Evolutionary conservation across 2,888 invertebrate genomes (phyloP), one percentile per base, ranked within the genome.

Genomic region (Antitype chi): DNA sequence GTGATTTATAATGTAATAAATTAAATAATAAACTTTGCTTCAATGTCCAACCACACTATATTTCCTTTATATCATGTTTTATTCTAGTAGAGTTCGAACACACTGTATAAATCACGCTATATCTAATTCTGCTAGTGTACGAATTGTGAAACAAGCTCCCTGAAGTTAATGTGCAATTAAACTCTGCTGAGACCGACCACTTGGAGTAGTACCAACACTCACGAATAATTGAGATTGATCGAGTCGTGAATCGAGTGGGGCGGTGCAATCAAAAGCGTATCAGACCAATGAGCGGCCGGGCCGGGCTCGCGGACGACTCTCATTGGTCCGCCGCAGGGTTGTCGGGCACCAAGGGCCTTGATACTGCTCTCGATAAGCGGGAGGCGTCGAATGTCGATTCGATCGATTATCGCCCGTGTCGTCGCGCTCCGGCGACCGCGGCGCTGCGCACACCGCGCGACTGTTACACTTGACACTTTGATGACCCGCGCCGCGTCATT

Each of bases 221-320:
- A 87, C 92, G 92, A 92, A 92, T 95, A 95, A 96, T 96, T 94
- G 94, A 93, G 95, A 96, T 96, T 96, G 95, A 96, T 96, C 93
- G 95, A 93, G 94, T 89, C 93, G 91, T 92, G 95, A 93, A 96
- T 96, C 94, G 95, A 94, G 94, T 84, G 93, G 95, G 96, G 96
- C 96, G 96, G 95, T 84, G 96, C 96, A 95, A 96, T 96, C 96
- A 96, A 96, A 96, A 93, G 92, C 94, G 94, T 94, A 95, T 95
- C 94, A 94, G 92, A 90, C 96, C 96, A 96, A 96, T 96, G 91
- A 90, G 94, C 90, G 93, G 87, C 87, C 91, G 88, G 90, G 92
- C 82, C 87, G 87, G 87, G 82, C 85, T 88, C 90, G 89, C 87
- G 91, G 91, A 84, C 88, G 91, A 84, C 89, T 89, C 91, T 88